Base-by-base conservation (phyloP, 2,797 vertebrate species). In the Synaphobranchus kaupii region DNA sequence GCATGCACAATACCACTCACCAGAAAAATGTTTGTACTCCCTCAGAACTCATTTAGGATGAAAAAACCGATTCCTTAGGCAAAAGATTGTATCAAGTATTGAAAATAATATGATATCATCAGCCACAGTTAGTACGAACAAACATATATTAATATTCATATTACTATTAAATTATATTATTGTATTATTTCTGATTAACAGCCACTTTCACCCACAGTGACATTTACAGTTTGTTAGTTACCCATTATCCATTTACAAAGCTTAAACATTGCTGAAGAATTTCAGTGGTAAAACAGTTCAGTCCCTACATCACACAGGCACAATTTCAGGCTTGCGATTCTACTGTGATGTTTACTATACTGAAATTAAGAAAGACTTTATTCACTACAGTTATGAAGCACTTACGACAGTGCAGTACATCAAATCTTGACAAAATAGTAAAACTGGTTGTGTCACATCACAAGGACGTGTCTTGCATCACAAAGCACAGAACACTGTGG, bases 381-480 rank as follows among this genome's bases (percentile, higher is more conserved):
- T 81, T n/a, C 44, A 2, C 78, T n/a, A 3, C 73, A 81, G 47
- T 50, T 81, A 81, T 10, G 22, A 22, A 50, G 44, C 44, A n/a
- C 47, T 50, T 50, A 81, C 44, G 10, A 50, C 78, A 50, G 47
- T n/a, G 47, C 9, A 10, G 47, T 50, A 4, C 9, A 22, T 78
- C 58, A 63, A 20, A 68, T 83, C 78, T 52, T 68, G 56, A 80
- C 60, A 52, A 54, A 63, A 17, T 7, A 20, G 13, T 44, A 60
- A 63, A 63, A 86, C 66, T 83, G 58, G 60, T 4, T 82, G 39
- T 50, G 44, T 34, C 52, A 81, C 44, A 39, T 86, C 73, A 81
- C 47, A 17, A 60, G n/a, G 25, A 68, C 63, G 28, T 20, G 73
- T 48, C 78, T 81, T 50, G 47, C 47, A 81, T 81, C 47, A 50